A percentile compares a stretch with the other conserved stretches of the same genome.
Evolutionary conservation across 2,888 invertebrate species (phyloP).

Genomic region (Listrodromus nycthemerus): DNA sequence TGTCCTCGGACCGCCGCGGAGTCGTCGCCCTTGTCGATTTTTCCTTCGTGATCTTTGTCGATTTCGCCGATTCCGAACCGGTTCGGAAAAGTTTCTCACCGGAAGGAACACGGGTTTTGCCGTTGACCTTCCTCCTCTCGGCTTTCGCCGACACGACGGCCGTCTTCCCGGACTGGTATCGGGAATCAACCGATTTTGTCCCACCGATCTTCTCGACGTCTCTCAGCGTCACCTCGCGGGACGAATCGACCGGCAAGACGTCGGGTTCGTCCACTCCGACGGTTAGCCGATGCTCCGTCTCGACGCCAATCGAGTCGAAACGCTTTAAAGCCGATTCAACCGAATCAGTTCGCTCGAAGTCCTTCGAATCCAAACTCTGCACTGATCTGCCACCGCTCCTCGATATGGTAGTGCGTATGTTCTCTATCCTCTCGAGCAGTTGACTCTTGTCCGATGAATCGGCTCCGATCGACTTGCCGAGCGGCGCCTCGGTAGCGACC

Average conservation of each 20-base stretch:
- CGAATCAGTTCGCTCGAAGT: constrained; percentile 74
- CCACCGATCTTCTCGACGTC: constrained; percentile 23
- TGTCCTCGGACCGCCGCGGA: constrained; percentile 53
- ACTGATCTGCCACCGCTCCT: constrained; percentile 54
- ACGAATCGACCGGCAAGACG: neutral
- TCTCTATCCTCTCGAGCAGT: constrained; percentile 55
- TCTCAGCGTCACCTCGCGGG: neutral
- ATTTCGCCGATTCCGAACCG: constrained; percentile 6
- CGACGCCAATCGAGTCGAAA: constrained; percentile 75
- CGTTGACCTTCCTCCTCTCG: constrained; percentile 26
- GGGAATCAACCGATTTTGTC: constrained; percentile 44
- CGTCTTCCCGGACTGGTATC: constrained; percentile 35
- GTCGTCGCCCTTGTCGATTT: constrained; percentile 38
- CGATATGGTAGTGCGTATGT: constrained; percentile 58
- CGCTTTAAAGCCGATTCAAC: constrained; percentile 77
- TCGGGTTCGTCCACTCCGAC: constrained; percentile 61
- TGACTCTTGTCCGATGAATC: constrained; percentile 53
- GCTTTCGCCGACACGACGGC: constrained; percentile 6
- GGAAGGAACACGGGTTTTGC: constrained; percentile 31
- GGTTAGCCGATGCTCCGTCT: constrained; percentile 65
- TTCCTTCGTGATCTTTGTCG: constrained; percentile 37
- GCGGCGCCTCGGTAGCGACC: neutral
- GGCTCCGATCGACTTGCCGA: constrained; percentile 7
- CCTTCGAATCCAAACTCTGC: constrained; percentile 55
- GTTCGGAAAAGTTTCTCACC: constrained; percentile 36